Percentiles rank a stretch among this genome's conserved stretches.
These are phyloP conservation scores for Lasioglossum zephyrum DNA, from an alignment of 2,888 invertebrate species.

Conservation along the genomic window DNA sequence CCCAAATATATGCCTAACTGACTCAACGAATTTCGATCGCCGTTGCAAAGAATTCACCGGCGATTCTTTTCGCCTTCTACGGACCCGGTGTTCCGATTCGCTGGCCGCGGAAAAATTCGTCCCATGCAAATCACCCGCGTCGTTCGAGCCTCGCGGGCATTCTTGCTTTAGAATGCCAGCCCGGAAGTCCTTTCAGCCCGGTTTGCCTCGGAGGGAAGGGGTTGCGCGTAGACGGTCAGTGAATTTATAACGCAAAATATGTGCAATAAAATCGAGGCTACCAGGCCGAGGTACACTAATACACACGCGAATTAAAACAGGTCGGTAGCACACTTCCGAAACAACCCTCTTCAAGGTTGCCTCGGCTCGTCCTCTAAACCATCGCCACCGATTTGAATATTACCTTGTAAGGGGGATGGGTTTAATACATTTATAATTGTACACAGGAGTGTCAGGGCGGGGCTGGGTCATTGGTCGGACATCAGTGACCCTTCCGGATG, in stretches of 20 bases:
- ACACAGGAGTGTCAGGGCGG: conserved; percentile 77
- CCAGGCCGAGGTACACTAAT: conserved; percentile 60
- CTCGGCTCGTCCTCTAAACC: conserved; percentile 65
- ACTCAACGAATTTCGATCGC: conserved; percentile 16
- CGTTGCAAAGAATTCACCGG: conserved; percentile 9
- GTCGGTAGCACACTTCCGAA: conserved; percentile 53
- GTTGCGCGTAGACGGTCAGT: conserved; percentile 52
- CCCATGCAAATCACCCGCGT: conserved; percentile 44
- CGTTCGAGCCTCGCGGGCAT: conserved; percentile 32
- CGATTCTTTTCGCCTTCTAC: neutral
- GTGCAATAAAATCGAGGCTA: conserved; percentile 79
- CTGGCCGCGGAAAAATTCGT: conserved; percentile 26
- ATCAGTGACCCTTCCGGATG: conserved; percentile 81
- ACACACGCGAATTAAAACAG: conserved; percentile 77
- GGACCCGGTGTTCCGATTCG: conserved; percentile 5
- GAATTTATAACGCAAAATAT: conserved; percentile 83
- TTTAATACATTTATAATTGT: conserved; percentile 84
- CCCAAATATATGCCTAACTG: neutral
- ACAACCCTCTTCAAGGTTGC: conserved; percentile 35
- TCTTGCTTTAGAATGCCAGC: conserved; percentile 30
- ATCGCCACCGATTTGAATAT: conserved; percentile 78
- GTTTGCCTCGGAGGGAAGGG: conserved; percentile 55
- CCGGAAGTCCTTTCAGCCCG: conserved; percentile 18
- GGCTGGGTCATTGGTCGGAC: conserved; percentile 82
- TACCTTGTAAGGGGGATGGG: conserved; percentile 80